Base-by-base conservation (phyloP, 2,113 vertebrate species). In the Callorhinus ursinus region DNA sequence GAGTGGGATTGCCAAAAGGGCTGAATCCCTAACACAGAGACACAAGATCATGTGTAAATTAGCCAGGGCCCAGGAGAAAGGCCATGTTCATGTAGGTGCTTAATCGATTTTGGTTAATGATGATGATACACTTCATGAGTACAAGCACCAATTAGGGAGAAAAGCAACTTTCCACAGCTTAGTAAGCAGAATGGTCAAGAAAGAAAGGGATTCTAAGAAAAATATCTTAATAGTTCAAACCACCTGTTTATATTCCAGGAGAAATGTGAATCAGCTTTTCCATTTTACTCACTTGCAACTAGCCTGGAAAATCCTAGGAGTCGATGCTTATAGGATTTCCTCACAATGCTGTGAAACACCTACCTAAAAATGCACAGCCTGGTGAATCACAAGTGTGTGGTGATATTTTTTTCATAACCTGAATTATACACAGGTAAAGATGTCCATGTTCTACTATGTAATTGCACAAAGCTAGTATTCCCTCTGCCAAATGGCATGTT, bases 71-170 rank as follows among this genome's bases (percentile, higher is more conserved):
- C 74, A 65, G 16, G 86, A 80, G 49, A 72, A 63, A 71, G 11
- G 22, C 19, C 14, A 36, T n/a, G 4, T 57, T 94, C 69, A 11
- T 80, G 4, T 74, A 96, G 11, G 15, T 33, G 10, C 22, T 42
- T 94, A 93, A 95, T 53, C 93, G 81, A 80, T 49, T 90, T 92
- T 61, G n/a, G 46, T 84, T 98, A 94, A 94, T 80, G 55, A 67
- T 55, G 26, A 59, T 79, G 36, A 86, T 46, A 74, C 19, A 74
- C 26, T 88, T 87, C 10, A 74, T 55, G 53, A 79, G 5, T 74
- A 67, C 24, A 92, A 72, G 46, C 59, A 87, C 28, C 15, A 74
- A 10, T 72, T 92, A 86, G 53, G 33, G 51, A 77, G 26, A 59
- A 89, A 84, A 76, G 72, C 24, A 88, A n/a, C 63, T 86, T 65